Percentiles rank a stretch among this genome's conserved stretches.
These are phyloP conservation scores for Micromys minutus DNA, from an alignment of 2,113 vertebrate species.

Conservation along the genomic window DNA sequence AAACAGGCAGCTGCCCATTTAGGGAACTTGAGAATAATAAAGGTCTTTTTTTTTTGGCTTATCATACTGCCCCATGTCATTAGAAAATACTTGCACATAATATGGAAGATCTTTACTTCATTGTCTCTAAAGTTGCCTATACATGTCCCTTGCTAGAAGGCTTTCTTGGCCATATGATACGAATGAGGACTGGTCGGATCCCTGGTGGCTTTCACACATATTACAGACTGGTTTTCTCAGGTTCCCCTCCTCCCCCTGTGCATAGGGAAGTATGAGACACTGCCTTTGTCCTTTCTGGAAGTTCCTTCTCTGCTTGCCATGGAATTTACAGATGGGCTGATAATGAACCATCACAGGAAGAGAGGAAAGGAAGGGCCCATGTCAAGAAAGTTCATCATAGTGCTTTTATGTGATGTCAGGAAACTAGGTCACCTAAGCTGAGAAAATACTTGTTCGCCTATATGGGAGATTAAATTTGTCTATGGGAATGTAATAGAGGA, in stretches of 20 bases:
- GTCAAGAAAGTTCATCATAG: neutral
- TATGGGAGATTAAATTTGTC: neutral
- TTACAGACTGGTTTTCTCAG: neutral
- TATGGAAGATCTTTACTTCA: neutral
- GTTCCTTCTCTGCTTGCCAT: neutral
- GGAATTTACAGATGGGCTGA: neutral
- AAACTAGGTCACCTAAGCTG: neutral
- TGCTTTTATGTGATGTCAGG: neutral
- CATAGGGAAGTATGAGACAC: neutral
- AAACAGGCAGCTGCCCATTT: neutral
- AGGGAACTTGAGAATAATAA: neutral
- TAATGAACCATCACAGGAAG: neutral
- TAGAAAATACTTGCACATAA: neutral
- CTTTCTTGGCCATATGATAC: neutral
- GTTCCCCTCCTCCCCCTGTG: fast-evolving
- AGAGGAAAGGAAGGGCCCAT: neutral
- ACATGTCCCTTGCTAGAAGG: neutral
- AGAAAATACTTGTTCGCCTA: neutral
- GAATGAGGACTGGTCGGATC: neutral
- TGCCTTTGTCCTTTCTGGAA: neutral
- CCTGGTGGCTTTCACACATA: neutral
- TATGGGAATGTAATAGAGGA: neutral
- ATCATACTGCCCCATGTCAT: neutral
- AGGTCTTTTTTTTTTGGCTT: neutral
- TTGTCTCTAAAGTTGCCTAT: neutral